Conservation (phyloP, 2,113 vertebrate species). For the Calidris pygmaea region DNA sequence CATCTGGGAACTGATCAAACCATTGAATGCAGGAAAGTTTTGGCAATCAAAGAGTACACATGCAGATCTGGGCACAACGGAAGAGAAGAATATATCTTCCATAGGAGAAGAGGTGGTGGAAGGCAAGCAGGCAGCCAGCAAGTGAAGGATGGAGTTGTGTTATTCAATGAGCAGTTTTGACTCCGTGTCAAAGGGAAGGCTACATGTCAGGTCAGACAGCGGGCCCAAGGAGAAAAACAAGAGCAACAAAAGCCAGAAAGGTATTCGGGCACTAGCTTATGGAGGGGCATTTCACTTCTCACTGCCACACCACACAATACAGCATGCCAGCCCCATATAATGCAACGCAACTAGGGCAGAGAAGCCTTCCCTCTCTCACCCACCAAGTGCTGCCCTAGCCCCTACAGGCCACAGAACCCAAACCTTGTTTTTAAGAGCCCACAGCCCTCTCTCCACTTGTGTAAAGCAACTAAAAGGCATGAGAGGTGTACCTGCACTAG, state of each 20-base stretch:
- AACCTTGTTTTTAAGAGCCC: not conserved
- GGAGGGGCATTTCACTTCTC: not conserved
- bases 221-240: not conserved
- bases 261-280: not conserved
- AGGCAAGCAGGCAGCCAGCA: not conserved
- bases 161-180: not conserved
- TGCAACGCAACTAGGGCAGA: not conserved
- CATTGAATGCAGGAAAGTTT: constrained; percentile 16
- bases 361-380: not conserved
- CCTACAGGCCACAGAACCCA: not conserved
- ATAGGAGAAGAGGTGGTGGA: not conserved
- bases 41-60: not conserved
- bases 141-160: not conserved
- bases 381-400: no score
- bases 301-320: not conserved
- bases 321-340: not conserved
- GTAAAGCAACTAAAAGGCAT: not conserved
- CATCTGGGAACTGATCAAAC: constrained; percentile 42
- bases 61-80: constrained; percentile 3
- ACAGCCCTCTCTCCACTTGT: not conserved
- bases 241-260: not conserved
- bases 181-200: not conserved
- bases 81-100: not conserved
- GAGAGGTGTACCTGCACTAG: not conserved
- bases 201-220: not conserved